A percentile compares a stretch with the other conserved stretches of the same genome.
Conservation (phyloP, 2,113 vertebrate genomes). For the Colaptes auratus region DNA sequence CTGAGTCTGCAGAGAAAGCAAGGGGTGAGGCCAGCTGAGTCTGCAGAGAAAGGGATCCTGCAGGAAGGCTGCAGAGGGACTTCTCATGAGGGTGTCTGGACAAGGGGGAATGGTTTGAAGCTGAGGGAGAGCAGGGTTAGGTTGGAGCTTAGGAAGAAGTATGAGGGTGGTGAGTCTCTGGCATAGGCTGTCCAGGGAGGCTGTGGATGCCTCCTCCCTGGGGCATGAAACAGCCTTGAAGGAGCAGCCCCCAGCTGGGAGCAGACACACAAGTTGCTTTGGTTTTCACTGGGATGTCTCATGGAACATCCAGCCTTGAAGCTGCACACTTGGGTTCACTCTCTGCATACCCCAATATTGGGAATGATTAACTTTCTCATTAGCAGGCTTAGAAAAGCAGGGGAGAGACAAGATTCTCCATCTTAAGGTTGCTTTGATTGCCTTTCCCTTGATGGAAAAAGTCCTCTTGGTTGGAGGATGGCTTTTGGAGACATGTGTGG, state of each 20-base stretch:
- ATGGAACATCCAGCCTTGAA: neutral
- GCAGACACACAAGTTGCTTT: neutral
- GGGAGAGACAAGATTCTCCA: neutral
- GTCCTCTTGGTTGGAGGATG: neutral
- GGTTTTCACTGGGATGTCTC: neutral
- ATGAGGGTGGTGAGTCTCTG: too few species aligned
- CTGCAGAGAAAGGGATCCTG: too few species aligned
- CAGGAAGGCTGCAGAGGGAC: too few species aligned
- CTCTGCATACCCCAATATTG: neutral
- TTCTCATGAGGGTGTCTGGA: too few species aligned
- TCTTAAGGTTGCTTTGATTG: rapidly evolving
- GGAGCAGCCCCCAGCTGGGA: neutral
- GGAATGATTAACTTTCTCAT: neutral
- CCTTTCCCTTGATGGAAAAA: neutral
- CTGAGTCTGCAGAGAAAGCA: neutral
- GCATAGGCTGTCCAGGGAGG: too few species aligned
- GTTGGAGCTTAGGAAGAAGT: too few species aligned
- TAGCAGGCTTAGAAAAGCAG: neutral
- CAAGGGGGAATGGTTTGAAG: too few species aligned
- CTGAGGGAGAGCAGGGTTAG: too few species aligned
- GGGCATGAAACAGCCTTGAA: neutral
- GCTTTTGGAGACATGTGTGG: rapidly evolving
- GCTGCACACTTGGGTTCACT: rapidly evolving
- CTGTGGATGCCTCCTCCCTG: too few species aligned
- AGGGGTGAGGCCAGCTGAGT: too few species aligned